Evolutionary conservation across 2,113 vertebrate species (phyloP), one percentile per base, ranked within the genome.

Genomic region (Saiga tatarica): DNA sequence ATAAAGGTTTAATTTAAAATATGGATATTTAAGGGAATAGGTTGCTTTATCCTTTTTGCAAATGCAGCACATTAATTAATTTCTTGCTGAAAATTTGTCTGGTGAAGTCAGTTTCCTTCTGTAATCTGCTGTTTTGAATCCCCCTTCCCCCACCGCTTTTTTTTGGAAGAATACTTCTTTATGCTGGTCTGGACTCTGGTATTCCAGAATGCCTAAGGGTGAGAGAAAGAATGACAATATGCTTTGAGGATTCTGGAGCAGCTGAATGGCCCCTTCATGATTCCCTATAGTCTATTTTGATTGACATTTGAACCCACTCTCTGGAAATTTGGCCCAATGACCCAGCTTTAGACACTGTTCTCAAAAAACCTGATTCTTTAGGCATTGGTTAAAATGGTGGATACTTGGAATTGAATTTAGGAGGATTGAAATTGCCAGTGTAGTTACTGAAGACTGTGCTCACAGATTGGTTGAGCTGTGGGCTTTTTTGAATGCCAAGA

Each of bases 21-120:
- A 23, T 95, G 95, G 87, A 85, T 96, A 96, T 96, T 92, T 96
- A 33, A 78, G 55, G 71, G 59, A 96, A 45, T 96, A 1, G 84
- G 67, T 98, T 96, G 79, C 95, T 96, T 95, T 97, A 71, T 87
- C 79, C 86, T 98, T 98, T 98, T 98, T 98, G 93, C 91, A 97
- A 98, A 98, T 98, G 95, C 88, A 86, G 98, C 98, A 97, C 98
- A 98, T 98, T 59, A 59, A 97, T 98, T 99, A 99, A 99, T 99
- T 98, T 98, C 90, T 96, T 88, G 92, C 97, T 98, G 97, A 98
- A 98, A 98, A 98, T 98, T 99, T 95, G 28, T 98, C 98, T 97
- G 84, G 96, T 97, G 96, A 96, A 98, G 98, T 99, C 98, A 98
- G 98, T 99, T 98, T 99, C 97, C 89, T 97, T 97, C 97, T 98